Conservation (phyloP, 2,888 invertebrate genomes). For the Euzetes globulus region DNA sequence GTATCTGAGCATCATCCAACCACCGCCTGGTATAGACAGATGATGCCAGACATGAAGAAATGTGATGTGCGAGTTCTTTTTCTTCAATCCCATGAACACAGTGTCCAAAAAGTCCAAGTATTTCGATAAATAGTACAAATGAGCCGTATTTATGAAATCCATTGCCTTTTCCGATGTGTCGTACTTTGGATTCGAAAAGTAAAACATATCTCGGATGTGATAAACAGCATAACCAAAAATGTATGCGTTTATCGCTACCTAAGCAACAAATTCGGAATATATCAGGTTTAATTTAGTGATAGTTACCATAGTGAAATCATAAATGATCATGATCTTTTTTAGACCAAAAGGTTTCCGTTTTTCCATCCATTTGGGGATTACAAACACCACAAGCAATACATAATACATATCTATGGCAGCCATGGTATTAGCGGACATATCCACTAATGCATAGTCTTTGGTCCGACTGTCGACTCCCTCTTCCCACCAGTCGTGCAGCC, state of each 20-base stretch:
- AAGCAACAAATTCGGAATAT: not conserved
- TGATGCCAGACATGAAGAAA: constrained; percentile 35
- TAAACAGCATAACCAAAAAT: constrained; percentile 9
- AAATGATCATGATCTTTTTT: constrained; percentile 1
- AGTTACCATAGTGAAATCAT: constrained; percentile 26
- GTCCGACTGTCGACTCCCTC: not conserved
- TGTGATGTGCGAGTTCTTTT: constrained; percentile 26
- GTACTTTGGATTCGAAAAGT: not conserved
- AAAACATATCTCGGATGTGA: constrained; percentile 6
- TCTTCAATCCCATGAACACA: constrained; percentile 27
- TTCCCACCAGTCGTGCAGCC: constrained; percentile 12
- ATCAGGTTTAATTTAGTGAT: not conserved
- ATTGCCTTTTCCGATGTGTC: constrained; percentile 13
- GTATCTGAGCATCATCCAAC: constrained; percentile 31
- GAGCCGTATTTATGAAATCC: not conserved
- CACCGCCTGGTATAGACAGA: not conserved
- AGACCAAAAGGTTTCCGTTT: constrained; percentile 9
- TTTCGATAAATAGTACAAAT: constrained; percentile 30
- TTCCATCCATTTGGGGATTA: constrained; percentile 5
- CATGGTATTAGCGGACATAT: constrained; percentile 1
- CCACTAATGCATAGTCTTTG: not conserved
- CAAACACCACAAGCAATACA: not conserved
- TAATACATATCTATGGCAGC: not conserved
- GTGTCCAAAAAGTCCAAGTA: constrained; percentile 30
- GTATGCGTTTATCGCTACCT: constrained; percentile 16